Evolutionary conservation across 1,140 invertebrate genomes (phyloP), one percentile per base, ranked within the genome.

Genomic region (Scaptomyza graminum): DNA sequence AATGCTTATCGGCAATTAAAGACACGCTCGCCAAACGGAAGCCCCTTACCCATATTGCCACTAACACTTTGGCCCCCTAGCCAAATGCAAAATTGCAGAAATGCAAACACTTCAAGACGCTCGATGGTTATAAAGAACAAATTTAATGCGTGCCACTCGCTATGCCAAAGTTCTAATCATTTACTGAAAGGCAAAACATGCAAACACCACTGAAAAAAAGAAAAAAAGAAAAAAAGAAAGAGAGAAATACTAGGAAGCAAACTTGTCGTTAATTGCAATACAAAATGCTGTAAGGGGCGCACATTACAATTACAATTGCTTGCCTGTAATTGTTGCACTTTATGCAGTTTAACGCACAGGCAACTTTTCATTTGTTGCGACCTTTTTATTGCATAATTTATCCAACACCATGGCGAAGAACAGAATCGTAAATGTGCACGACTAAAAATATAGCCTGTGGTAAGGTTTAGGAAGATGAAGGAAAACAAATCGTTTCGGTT

Each of bases 361-460:
- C 52, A 74, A 64, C 66, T 64, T 70, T 74, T 57, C 67, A 71
- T 71, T 71, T 75, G 73, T 72, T 71, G 73, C 66, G 67, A 65
- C 67, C 71, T 65, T 75, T 75, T 71, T 75, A 75, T 75, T 75
- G 68, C 61, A 44, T 65, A 75, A 75, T 75, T 75, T 75, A 74
- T 65, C 60, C 72, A 47, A 34, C 54, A 18, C 41, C 63, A 67
- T 55, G 47, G 50, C 37, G 8, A 41, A n/a, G n/a, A n/a, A 41
- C 43, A 41, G 15, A 41, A 9, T 11, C 22, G 28, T 1, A 15
- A 43, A 16, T 28, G 9, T 15, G 9, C 22, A 9, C 16, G 7
- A n/a, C 16, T 15, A 3, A 0, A 1, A 28, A 43, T 6, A 46
- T 57, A 65, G 46, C 68, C 68, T 65, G 37, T 44, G 5, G 0